Percentiles rank a stretch among this genome's conserved stretches.
Conservation (phyloP, 1,140 invertebrate species). For the Panagrolaimus sp. region DNA sequence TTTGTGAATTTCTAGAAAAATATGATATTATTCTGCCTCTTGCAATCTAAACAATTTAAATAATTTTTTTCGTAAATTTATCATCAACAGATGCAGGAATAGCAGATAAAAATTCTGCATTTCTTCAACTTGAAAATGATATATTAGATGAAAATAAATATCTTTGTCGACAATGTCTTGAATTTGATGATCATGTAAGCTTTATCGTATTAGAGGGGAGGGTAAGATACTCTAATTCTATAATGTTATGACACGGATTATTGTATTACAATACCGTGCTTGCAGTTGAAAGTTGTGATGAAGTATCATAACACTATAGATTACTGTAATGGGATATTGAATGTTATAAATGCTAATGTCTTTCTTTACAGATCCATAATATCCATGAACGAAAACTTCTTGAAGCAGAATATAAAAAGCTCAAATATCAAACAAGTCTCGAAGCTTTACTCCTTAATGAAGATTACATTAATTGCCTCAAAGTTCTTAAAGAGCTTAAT, state of each 20-base stretch:
- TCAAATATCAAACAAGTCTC: slow-evolving; percentile 65
- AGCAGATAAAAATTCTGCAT: slow-evolving; percentile 67
- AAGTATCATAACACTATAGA: too few species aligned
- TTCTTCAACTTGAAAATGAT: slow-evolving; percentile 68
- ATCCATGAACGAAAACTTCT: too few species aligned
- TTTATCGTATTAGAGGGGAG: too few species aligned
- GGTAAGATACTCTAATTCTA: too few species aligned
- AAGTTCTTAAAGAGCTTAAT: slow-evolving; percentile 72
- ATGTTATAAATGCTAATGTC: background rate
- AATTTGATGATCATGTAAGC: slow-evolving; percentile 40
- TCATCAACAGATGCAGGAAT: slow-evolving; percentile 62
- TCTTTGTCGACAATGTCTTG: slow-evolving; percentile 25
- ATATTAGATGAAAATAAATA: slow-evolving; percentile 58
- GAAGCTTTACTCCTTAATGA: slow-evolving; percentile 77
- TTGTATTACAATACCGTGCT: too few species aligned
- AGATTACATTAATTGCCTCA: slow-evolving; percentile 76
- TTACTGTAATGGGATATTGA: too few species aligned
- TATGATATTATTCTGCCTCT: too few species aligned
- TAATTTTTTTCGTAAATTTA: too few species aligned
- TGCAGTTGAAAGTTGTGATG: too few species aligned
- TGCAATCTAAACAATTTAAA: too few species aligned
- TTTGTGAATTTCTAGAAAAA: too few species aligned
- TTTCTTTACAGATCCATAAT: background rate
- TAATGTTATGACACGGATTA: too few species aligned
- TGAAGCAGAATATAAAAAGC: background rate